These are phyloP conservation scores for Ageneiosus marmoratus DNA, from an alignment of 2,113 vertebrate species.

Conservation along the genomic window DNA sequence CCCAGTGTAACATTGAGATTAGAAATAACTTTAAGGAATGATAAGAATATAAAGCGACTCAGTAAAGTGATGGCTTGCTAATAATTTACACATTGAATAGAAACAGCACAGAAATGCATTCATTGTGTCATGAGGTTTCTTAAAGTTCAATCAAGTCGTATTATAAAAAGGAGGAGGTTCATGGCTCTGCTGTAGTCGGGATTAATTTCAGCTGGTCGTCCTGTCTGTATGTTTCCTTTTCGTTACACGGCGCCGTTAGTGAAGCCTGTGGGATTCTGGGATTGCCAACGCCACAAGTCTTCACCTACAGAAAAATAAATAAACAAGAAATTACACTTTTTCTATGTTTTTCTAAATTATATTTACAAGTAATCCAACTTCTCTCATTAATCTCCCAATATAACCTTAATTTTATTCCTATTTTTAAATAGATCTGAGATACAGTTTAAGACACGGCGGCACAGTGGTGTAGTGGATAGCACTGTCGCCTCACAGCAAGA, in stretches of 20 bases:
- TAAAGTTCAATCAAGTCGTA: constrained; percentile 29
- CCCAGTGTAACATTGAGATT: not conserved
- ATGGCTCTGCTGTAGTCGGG: constrained; percentile 53
- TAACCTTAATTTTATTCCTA: not conserved
- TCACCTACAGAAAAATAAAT: constrained; percentile 74
- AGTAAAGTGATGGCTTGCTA: not conserved
- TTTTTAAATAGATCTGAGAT: not conserved
- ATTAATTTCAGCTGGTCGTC: constrained; percentile 4
- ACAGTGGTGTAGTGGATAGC: too few species aligned
- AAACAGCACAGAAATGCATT: constrained; percentile 25
- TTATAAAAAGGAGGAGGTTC: constrained; percentile 37
- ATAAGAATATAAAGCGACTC: not conserved
- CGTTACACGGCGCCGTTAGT: constrained; percentile 60
- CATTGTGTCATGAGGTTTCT: constrained; percentile 44
- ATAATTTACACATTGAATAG: constrained; percentile 11
- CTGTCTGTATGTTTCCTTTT: not conserved
- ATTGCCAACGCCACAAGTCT: constrained; percentile 97
- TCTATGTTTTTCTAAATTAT: too few species aligned
- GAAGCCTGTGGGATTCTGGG: constrained; percentile 89
- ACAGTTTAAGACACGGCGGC: too few species aligned
- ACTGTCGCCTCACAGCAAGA: too few species aligned
- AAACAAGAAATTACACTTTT: not conserved
- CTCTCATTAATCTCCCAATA: not conserved
- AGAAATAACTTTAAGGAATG: not conserved
- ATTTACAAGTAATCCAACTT: not conserved